phyloP scores from a whole-genome alignment of 2,888 invertebrate genomes.

The Molorchus minor region DNA sequence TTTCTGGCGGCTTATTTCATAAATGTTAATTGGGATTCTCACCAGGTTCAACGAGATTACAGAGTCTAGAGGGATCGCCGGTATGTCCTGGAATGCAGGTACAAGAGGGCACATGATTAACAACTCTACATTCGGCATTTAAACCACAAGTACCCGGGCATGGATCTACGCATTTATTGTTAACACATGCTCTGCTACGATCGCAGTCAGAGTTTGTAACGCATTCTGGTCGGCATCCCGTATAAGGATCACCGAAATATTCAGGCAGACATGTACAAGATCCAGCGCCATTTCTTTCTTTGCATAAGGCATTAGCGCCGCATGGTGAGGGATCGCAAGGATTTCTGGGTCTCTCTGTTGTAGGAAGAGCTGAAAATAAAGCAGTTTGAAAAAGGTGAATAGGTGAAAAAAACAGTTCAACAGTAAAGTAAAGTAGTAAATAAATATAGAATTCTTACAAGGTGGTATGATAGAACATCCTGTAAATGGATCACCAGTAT shows the following conservation, averaged over 20 bases:
- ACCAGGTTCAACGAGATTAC: slow-evolving; percentile 59
- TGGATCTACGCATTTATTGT: slow-evolving; percentile 72
- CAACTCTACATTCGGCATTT: slow-evolving; percentile 68
- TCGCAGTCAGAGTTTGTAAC: slow-evolving; percentile 73
- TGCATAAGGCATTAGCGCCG: slow-evolving; percentile 73
- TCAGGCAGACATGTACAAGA: slow-evolving; percentile 72
- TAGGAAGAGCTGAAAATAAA: slow-evolving; percentile 61
- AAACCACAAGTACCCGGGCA: slow-evolving; percentile 70
- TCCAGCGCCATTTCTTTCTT: slow-evolving; percentile 71
- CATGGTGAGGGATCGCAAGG: slow-evolving; percentile 75
- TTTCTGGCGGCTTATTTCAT: too few species aligned
- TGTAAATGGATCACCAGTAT: slow-evolving; percentile 72
- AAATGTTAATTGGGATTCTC: slow-evolving; percentile 46
- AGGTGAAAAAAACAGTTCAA: slow-evolving; percentile 18
- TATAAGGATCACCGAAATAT: slow-evolving; percentile 73
- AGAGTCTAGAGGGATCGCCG: slow-evolving; percentile 69
- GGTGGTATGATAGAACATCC: slow-evolving; percentile 67
- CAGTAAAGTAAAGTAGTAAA: slow-evolving; percentile 9
- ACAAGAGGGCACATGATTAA: slow-evolving; percentile 75
- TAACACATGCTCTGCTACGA: slow-evolving; percentile 71
- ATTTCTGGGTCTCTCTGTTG: slow-evolving; percentile 62
- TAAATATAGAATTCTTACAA: slow-evolving; percentile 64
- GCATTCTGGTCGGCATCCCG: slow-evolving; percentile 75
- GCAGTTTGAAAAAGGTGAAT: slow-evolving; percentile 26
- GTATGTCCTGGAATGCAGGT: slow-evolving; percentile 69